Evolutionary conservation across 2,113 vertebrate genomes (phyloP), one percentile per base, ranked within the genome.

Genomic region (Tiliqua scincoides): DNA sequence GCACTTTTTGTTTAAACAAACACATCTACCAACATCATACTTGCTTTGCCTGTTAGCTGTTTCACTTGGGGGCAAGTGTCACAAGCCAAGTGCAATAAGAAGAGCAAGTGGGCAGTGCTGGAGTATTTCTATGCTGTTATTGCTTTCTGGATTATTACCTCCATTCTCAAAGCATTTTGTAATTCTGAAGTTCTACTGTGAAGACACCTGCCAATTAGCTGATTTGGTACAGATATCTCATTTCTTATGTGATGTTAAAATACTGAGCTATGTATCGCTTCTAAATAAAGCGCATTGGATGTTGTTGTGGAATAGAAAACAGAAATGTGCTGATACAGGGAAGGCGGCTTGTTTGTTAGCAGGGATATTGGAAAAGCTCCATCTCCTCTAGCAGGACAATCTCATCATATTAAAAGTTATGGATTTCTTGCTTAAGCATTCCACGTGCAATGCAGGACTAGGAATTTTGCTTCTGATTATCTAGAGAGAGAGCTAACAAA

Each of bases 321-420:
- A 94, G 94, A 95, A 96, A 95, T 95, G 87, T 96, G 94, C 95
- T 96, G 96, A 96, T 92, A 92, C 94, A 95, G 96, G 95, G 96
- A 97, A 93, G 95, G 95, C 92, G 80, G 94, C 96, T 96, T 98
- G 97, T 98, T 98, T 98, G 98, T 98, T 98, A 98, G 97, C 96
- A 95, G 95, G 93, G 95, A 95, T 96, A 97, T 96, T 96, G 97
- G 94, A 96, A 96, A 96, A 97, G 98, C 98, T 98, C 97, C 97
- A 97, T 98, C 98, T 97, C 96, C 97, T 97, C 97, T 97, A 97
- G 97, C 97, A 97, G 97, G 97, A 98, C 97, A 98, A 98, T 98
- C 97, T 98, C 97, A 98, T 98, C 97, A 98, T 98, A 98, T 98
- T 95, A 95, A 97, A 98, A 98, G 98, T 98, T 98, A 97, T 97